Evolutionary conservation across 2,113 vertebrate genomes (phyloP), one percentile per base, ranked within the genome.

Genomic region (Erpornis zantholeuca): DNA sequence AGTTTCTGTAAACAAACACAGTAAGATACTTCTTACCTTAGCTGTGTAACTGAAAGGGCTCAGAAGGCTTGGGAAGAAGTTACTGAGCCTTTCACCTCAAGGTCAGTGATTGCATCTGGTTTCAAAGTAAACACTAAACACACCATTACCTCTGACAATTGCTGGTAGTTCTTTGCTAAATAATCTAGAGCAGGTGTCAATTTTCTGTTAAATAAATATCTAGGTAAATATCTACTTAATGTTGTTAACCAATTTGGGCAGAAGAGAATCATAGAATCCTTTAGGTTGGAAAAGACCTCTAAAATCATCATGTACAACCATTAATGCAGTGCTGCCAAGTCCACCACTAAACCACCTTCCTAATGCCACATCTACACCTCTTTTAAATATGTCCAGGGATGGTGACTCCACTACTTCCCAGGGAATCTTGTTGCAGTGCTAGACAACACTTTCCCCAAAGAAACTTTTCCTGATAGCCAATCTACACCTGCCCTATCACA

Each of bases 111-210:
- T 66, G n/a, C 80, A 87, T 90, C 82, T 88, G 52, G 36, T 64
- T 96, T 83, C 70, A 91, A 64, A 75, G 52, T 88, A 92, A 90
- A 70, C 57, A 82, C 50, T 95, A 63, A 92, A 52, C 25, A 86
- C 61, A 75, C 29, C 81, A 78, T 92, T 94, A 61, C 54, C 38
- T 87, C 69, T 91, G 35, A 80, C 40, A 93, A 65, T 50, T 94
- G 94, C 64, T 92, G 72, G 65, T 81, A 92, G 54, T 38, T 86
- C 57, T 95, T 73, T 77, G 53, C 56, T 87, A 84, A 95, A 91
- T 64, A 85, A 86, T 53, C 56, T 40, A 36, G 56, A 82, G 17
- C 33, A 75, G 28, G 28, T 85, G 59, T 84, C 80, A 75, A 38
- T 42, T 93, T 90, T 93, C 52, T 84, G 57, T 59, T 76, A 70